Evolutionary conservation across 2,797 vertebrate species (phyloP).

Genomic region (Danio choprae): DNA sequence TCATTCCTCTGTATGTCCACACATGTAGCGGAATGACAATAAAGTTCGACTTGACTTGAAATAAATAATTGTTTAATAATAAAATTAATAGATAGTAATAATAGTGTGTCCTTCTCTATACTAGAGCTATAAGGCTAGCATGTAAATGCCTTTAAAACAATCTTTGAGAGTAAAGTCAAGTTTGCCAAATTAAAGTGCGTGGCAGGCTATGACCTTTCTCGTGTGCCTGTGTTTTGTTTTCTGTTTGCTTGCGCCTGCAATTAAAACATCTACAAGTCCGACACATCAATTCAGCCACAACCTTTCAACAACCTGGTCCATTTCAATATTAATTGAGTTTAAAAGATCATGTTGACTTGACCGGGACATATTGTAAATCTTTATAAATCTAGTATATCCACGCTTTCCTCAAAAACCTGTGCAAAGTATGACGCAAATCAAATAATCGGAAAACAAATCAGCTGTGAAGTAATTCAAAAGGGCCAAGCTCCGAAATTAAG

Average conservation of each 20-base stretch:
- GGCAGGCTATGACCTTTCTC: conserved; percentile 47
- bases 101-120: conserved; percentile 12
- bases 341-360: conserved; percentile 41
- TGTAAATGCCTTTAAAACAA: conserved; percentile 32
- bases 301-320: conserved; percentile 33
- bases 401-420: background rate
- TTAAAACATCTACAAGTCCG: conserved; percentile 47
- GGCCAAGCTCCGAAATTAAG: background rate
- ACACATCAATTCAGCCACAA: conserved; percentile 25
- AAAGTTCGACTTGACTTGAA: too few relatives aligned
- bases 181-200: conserved; percentile 37
- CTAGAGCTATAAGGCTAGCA: conserved; percentile 24
- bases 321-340: conserved; percentile 46
- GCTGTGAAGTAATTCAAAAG: background rate
- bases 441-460: background rate
- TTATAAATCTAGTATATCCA: background rate
- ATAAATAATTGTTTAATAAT: too few relatives aligned
- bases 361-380: background rate
- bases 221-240: conserved; percentile 22
- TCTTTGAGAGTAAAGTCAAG: background rate
- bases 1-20: too few relatives aligned
- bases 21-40: too few relatives aligned
- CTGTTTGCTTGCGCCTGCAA: conserved; percentile 30
- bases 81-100: too few relatives aligned
- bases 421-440: background rate